Percentiles rank a stretch among this genome's conserved stretches.
Evolutionary conservation across 1,140 invertebrate genomes (phyloP).

Genomic region (Brachionus koreanus): DNA sequence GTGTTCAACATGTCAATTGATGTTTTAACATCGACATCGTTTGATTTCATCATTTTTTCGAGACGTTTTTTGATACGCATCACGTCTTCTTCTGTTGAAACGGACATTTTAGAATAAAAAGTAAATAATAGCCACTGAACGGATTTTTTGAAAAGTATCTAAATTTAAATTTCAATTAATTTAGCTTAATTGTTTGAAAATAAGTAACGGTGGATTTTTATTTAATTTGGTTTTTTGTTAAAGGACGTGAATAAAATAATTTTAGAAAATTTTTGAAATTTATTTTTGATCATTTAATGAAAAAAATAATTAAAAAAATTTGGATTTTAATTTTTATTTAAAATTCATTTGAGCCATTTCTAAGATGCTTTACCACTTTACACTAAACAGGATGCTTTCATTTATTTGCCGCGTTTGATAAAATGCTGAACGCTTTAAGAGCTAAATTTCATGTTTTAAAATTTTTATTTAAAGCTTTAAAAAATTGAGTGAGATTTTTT

Average conservation of each 20-base stretch:
- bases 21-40: slow-evolving; percentile 71
- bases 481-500: not conserved
- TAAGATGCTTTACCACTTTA: not conserved
- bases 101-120: not conserved
- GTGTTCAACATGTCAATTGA: slow-evolving; percentile 50
- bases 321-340: not conserved
- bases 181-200: not conserved
- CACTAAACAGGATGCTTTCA: not conserved
- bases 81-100: slow-evolving; percentile 74
- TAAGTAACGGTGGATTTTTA: not conserved
- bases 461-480: not conserved
- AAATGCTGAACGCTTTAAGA: not conserved
- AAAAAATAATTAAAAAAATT: not conserved
- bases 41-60: slow-evolving; percentile 76
- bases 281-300: not conserved
- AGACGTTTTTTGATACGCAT: slow-evolving; percentile 87
- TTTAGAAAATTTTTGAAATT: not conserved
- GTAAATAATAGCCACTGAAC: not conserved
- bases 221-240: not conserved
- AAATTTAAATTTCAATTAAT: slow-evolving; percentile 16
- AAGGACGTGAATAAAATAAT: not conserved
- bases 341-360: not conserved
- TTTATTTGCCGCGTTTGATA: not conserved
- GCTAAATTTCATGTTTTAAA: not conserved
- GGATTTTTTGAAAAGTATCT: not conserved